Conservation (phyloP, 1,140 invertebrate genomes). For the Vanessa atalanta region DNA sequence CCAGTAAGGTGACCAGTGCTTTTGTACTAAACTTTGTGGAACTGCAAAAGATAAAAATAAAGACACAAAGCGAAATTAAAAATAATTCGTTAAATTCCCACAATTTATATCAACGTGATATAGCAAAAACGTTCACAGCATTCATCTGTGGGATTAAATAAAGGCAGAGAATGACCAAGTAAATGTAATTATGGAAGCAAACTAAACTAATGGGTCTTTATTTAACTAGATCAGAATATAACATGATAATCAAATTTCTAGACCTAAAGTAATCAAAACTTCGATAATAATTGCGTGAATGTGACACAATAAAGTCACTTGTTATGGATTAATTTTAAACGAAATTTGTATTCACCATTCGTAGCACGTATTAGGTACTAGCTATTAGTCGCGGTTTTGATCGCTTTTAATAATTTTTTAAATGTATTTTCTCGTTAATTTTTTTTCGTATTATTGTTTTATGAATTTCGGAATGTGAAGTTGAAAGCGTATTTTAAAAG, state of each 20-base stretch:
- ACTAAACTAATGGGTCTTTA: conserved; percentile 1
- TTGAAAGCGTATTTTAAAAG: no score
- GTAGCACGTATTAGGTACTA: background rate
- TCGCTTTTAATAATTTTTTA: background rate
- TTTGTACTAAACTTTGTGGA: no score
- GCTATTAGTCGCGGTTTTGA: background rate
- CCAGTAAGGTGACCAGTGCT: no score
- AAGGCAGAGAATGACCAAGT: background rate
- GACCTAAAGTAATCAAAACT: conserved; percentile 17
- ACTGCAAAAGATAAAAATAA: no score
- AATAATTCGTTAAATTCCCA: no score
- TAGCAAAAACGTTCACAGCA: background rate
- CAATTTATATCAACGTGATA: no score
- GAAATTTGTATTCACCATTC: background rate
- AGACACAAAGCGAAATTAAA: no score
- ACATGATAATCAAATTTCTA: conserved; percentile 9
- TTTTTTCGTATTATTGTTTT: no score
- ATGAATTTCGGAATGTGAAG: no score
- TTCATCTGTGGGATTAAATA: background rate
- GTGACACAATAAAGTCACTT: background rate
- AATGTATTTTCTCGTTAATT: background rate
- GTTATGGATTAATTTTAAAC: conserved; percentile 8
- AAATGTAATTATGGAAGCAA: conserved; percentile 11
- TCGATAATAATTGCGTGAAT: conserved; percentile 9
- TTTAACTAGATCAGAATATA: conserved; percentile 17